Evolutionary conservation across 1,140 invertebrate species (phyloP).

Genomic region (Cyphomyrmex costatus): DNA sequence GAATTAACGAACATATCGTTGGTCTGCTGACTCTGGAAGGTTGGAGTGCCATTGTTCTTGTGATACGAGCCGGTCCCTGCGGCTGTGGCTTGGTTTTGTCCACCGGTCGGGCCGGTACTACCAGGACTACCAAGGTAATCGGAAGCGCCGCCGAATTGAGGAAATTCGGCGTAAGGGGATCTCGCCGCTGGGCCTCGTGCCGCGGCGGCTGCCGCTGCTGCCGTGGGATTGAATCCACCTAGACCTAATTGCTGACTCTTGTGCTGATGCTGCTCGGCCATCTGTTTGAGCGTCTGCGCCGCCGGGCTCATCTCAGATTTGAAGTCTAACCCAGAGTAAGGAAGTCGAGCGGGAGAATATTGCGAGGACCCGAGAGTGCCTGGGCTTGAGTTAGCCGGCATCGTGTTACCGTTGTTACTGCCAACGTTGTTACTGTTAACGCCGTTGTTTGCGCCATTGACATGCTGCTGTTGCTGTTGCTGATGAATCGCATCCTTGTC

Average conservation of each 20-base stretch:
- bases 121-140: slow-evolving; percentile 87
- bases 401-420: slow-evolving; percentile 77
- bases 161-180: slow-evolving; percentile 87
- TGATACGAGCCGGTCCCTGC: slow-evolving; percentile 80
- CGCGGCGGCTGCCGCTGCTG: slow-evolving; percentile 79
- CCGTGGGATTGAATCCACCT: slow-evolving; percentile 82
- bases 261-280: slow-evolving; percentile 98
- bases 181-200: slow-evolving; percentile 84
- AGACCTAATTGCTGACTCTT: slow-evolving; percentile 89
- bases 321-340: slow-evolving; percentile 87
- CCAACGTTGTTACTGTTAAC: slow-evolving; percentile 72
- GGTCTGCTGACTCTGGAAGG: slow-evolving; percentile 82
- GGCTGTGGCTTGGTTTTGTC: slow-evolving; percentile 75
- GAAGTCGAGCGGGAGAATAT: slow-evolving; percentile 85
- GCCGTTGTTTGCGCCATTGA: slow-evolving; percentile 69
- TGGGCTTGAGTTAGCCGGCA: slow-evolving; percentile 80
- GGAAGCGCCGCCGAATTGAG: slow-evolving; percentile 83
- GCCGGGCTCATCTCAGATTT: slow-evolving; percentile 93
- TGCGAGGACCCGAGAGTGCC: slow-evolving; percentile 81
- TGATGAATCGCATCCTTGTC: slow-evolving; percentile 84
- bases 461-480: slow-evolving; percentile 68
- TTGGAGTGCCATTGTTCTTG: slow-evolving; percentile 84
- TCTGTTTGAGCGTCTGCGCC: slow-evolving; percentile 97
- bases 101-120: slow-evolving; percentile 78
- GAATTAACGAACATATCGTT: slow-evolving; percentile 83